Percentiles rank a stretch among this genome's conserved stretches.
Conservation (phyloP, 1,140 invertebrate genomes). For the Euura saliciscinereae region DNA sequence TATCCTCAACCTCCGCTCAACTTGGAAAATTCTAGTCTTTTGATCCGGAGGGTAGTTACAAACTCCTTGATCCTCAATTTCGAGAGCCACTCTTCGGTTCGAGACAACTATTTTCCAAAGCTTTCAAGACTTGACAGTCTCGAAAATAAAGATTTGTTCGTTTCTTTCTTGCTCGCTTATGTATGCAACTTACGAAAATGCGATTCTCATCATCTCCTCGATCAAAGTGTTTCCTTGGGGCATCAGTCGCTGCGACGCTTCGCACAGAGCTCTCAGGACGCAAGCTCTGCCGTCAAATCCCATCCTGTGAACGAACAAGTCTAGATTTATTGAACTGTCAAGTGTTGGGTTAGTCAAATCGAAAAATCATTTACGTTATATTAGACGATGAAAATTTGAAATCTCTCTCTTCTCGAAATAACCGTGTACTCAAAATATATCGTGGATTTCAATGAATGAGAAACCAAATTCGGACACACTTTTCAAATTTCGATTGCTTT, state of each 20-base stretch:
- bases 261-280: constrained; percentile 71
- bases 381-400: background rate
- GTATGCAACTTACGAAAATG: constrained; percentile 68
- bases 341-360: background rate
- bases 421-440: too few relatives aligned
- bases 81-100: too few relatives aligned
- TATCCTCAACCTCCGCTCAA: too few relatives aligned
- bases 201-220: constrained; percentile 73
- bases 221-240: constrained; percentile 68
- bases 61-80: too few relatives aligned
- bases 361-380: background rate
- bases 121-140: too few relatives aligned
- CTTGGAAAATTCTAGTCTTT: too few relatives aligned
- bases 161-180: too few relatives aligned
- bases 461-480: background rate
- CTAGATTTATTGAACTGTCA: background rate
- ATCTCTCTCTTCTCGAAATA: too few relatives aligned
- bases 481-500: background rate
- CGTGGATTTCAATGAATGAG: too few relatives aligned
- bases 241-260: constrained; percentile 69
- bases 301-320: constrained; percentile 61
- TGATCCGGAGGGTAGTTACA: too few relatives aligned
- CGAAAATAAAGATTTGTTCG: too few relatives aligned
- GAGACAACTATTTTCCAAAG: too few relatives aligned
- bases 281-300: constrained; percentile 71